Evolutionary conservation across 2,888 invertebrate genomes (phyloP).

Genomic region (Strigamia transsilvanica): DNA sequence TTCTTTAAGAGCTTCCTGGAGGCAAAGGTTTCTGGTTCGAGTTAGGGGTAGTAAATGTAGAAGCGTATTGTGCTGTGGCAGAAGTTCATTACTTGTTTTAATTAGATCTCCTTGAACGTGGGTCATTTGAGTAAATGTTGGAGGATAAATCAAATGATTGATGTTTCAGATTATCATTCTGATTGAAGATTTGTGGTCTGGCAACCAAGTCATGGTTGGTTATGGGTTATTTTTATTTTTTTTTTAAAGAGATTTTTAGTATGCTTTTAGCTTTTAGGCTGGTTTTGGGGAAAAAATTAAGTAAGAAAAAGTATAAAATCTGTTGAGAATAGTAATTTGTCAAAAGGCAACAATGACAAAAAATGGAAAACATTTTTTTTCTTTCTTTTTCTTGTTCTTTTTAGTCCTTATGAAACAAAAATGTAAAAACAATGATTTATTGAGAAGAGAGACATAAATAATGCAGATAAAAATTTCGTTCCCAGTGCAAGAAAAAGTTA

Average conservation of each 20-base stretch:
- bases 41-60: conserved; percentile 18
- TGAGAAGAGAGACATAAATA: neutral
- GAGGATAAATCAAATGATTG: neutral
- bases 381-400: neutral
- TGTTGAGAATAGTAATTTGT: conserved; percentile 30
- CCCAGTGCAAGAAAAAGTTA: too few species aligned
- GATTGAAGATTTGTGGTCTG: neutral
- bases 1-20: neutral
- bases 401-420: neutral
- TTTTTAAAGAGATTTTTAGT: neutral
- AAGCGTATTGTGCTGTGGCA: neutral
- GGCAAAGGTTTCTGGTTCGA: conserved; percentile 10
- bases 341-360: neutral
- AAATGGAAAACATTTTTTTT: neutral
- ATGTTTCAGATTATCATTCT: neutral
- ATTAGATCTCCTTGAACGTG: conserved; percentile 1
- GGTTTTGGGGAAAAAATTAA: neutral
- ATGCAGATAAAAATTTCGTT: too few species aligned
- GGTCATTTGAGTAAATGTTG: neutral
- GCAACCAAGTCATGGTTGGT: neutral
- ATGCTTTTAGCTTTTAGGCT: neutral
- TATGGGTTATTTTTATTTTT: too few species aligned
- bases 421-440: neutral
- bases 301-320: conserved; percentile 13
- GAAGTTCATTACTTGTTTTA: conserved; percentile 8